Conservation (phyloP, 2,797 vertebrate species). For the Yasuhikotakia modesta region DNA sequence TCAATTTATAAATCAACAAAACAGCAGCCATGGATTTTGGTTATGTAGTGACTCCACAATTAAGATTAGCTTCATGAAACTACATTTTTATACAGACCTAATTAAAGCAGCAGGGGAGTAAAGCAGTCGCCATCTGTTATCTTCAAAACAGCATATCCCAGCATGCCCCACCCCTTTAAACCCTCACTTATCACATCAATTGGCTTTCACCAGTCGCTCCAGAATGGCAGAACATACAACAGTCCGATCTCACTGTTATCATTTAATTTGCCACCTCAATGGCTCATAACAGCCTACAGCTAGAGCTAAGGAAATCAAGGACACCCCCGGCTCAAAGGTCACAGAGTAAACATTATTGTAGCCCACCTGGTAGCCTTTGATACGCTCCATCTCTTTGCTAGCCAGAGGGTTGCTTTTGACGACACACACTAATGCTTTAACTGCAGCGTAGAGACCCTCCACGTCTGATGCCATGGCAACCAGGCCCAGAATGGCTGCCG, state of each 20-base stretch:
- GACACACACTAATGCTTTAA: constrained; percentile 97
- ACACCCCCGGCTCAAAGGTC: constrained; percentile 14
- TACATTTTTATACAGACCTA: constrained; percentile 9
- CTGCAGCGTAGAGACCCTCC: constrained; percentile 95
- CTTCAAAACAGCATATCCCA: constrained; percentile 25
- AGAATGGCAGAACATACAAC: neutral
- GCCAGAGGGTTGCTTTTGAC: constrained; percentile 97
- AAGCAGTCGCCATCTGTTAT: constrained; percentile 41
- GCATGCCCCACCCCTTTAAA: constrained; percentile 15
- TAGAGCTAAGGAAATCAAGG: neutral
- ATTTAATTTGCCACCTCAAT: constrained; percentile 35
- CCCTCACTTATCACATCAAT: constrained; percentile 23
- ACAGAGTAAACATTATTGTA: constrained; percentile 10
- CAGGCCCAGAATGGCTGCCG: constrained; percentile 94
- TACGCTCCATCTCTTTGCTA: constrained; percentile 99
- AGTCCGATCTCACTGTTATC: constrained; percentile 11
- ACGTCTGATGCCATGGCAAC: constrained; percentile 99
- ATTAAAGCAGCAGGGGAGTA: constrained; percentile 13
- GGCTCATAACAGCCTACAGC: constrained; percentile 11
- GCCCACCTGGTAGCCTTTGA: constrained; percentile 95
- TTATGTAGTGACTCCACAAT: constrained; percentile 24
- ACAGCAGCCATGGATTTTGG: neutral
- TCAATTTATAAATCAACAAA: neutral
- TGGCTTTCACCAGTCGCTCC: constrained; percentile 10
- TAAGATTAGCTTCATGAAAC: constrained; percentile 27